A percentile compares a stretch with the other conserved stretches of the same genome.
phyloP scores from a whole-genome alignment of 2,113 vertebrate species.

The Okapia johnstoni region DNA sequence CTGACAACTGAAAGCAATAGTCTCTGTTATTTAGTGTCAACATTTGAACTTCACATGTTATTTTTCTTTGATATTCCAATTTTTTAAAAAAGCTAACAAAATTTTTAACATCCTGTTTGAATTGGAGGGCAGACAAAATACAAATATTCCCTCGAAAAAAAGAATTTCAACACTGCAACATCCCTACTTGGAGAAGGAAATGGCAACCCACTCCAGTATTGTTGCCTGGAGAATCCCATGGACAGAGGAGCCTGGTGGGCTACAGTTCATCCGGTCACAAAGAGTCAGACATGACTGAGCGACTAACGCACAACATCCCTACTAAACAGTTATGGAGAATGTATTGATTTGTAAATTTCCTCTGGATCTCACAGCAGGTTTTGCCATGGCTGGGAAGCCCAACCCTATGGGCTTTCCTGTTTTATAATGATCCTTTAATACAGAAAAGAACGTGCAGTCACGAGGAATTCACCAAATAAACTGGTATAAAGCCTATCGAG shows the following conservation, averaged over 20 bases:
- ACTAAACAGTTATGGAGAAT: not conserved
- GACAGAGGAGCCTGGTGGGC: not conserved
- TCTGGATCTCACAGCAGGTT: not conserved
- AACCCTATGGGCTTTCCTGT: not conserved
- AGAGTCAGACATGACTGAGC: not conserved
- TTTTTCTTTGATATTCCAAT: not conserved
- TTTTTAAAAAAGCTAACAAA: not conserved
- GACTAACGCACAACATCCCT: not conserved
- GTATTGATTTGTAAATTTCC: not conserved
- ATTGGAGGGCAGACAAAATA: not conserved
- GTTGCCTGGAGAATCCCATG: not conserved
- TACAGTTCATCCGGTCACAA: not conserved
- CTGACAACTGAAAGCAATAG: not conserved
- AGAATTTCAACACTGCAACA: not conserved
- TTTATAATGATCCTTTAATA: not conserved
- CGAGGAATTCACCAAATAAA: not conserved
- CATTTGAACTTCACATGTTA: not conserved
- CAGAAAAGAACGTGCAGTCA: not conserved
- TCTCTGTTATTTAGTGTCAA: not conserved
- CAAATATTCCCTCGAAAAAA: not conserved
- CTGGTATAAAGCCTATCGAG: not conserved
- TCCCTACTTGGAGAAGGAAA: not conserved
- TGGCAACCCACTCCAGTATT: not conserved
- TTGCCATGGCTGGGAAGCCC: not conserved
- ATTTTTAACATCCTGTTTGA: not conserved